These are phyloP conservation scores for Cotesia congregata DNA, from an alignment of 2,888 invertebrate genomes.

Conservation along the genomic window DNA sequence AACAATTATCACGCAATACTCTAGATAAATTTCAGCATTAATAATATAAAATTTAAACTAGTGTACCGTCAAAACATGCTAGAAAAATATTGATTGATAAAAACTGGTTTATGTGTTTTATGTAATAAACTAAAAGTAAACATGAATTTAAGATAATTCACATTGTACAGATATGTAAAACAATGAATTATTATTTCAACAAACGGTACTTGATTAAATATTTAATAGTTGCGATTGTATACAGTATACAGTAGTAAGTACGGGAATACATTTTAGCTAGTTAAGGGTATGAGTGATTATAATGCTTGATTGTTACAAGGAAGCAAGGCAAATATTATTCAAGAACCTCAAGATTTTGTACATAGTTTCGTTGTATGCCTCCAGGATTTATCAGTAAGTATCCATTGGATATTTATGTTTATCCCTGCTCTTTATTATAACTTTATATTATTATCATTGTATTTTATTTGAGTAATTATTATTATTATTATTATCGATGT, in stretches of 20 bases:
- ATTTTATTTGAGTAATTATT: constrained; percentile 1
- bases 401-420: constrained; percentile 48
- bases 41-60: background rate
- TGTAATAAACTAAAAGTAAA: constrained; percentile 33
- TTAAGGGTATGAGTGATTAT: too few species aligned
- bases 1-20: constrained; percentile 53
- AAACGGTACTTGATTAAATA: constrained; percentile 22
- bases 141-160: constrained; percentile 19
- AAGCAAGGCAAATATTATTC: constrained; percentile 12
- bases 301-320: too few species aligned
- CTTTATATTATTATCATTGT: constrained; percentile 10
- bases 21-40: constrained; percentile 41
- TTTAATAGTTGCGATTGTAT: too few species aligned
- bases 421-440: constrained; percentile 39
- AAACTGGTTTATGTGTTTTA: background rate
- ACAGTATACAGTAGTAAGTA: too few species aligned
- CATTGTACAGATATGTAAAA: background rate
- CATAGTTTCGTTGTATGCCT: constrained; percentile 45
- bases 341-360: constrained; percentile 41
- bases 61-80: background rate
- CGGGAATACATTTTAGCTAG: too few species aligned
- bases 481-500: too few species aligned
- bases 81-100: constrained; percentile 30
- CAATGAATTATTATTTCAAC: constrained; percentile 24
- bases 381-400: constrained; percentile 51